Conservation (phyloP, 2,113 vertebrate genomes). For the Castor canadensis region DNA sequence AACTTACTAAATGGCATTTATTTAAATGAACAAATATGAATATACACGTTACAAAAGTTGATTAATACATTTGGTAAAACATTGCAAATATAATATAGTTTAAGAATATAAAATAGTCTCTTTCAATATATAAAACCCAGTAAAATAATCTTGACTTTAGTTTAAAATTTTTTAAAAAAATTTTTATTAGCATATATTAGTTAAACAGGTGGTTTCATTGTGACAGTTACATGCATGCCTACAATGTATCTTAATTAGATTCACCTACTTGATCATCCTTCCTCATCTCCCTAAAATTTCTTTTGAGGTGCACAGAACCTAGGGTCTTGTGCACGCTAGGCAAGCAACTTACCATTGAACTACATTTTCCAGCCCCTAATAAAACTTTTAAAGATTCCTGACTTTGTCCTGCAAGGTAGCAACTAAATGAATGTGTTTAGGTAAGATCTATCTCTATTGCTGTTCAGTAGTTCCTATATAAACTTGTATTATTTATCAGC, state of each 20-base stretch:
- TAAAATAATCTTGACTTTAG: constrained; percentile 48
- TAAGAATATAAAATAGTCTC: constrained; percentile 22
- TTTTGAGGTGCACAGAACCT: neutral
- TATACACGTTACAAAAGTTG: neutral
- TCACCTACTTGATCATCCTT: too few species aligned
- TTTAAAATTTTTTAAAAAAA: too few species aligned
- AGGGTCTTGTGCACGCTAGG: neutral
- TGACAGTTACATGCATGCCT: too few species aligned
- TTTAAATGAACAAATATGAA: constrained; percentile 8
- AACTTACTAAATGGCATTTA: constrained; percentile 25
- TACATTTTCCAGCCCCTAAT: neutral
- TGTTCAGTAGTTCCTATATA: accelerated
- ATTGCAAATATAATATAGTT: neutral
- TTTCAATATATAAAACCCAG: too few species aligned
- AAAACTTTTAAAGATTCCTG: neutral
- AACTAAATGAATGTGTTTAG: neutral
- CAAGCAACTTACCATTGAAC: neutral
- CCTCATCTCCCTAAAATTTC: too few species aligned
- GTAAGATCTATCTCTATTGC: neutral
- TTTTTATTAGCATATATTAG: too few species aligned
- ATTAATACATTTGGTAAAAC: neutral
- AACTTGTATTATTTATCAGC: constrained; percentile 8
- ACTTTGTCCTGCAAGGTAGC: neutral
- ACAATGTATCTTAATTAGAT: too few species aligned
- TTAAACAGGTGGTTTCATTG: too few species aligned